Evolutionary conservation across 2,888 invertebrate species (phyloP).

Genomic region (Trissonchulus latispiculum): DNA sequence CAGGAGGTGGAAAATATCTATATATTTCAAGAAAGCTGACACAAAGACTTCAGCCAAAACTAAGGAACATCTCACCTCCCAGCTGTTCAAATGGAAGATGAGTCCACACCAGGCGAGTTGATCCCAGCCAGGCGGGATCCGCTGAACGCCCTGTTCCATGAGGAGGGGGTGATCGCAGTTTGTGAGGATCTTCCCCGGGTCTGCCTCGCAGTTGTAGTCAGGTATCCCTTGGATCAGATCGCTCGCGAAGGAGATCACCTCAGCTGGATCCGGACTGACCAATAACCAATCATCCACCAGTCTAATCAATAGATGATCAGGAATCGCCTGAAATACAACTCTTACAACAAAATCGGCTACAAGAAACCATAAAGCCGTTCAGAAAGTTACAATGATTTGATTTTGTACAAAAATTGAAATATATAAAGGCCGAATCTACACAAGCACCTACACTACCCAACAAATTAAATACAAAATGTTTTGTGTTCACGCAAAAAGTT

Average conservation of each 20-base stretch:
- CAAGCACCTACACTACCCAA: too few relatives aligned
- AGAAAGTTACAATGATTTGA: background rate
- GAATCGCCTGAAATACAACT: too few relatives aligned
- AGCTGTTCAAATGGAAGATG: background rate
- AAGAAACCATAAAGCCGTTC: too few relatives aligned
- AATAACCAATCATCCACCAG: constrained; percentile 5
- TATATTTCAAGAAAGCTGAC: background rate
- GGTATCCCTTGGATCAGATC: background rate
- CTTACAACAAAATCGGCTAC: too few relatives aligned
- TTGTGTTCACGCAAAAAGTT: too few relatives aligned
- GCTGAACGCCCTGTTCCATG: background rate
- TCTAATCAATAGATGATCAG: background rate
- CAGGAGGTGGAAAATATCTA: background rate
- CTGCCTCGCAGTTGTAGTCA: background rate
- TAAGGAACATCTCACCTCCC: too few relatives aligned
- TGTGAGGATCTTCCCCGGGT: background rate
- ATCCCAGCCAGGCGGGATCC: background rate
- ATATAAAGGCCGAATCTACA: too few relatives aligned
- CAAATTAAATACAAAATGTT: too few relatives aligned
- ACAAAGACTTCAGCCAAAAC: too few relatives aligned
- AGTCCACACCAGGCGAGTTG: background rate
- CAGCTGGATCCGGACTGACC: background rate
- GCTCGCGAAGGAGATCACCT: background rate
- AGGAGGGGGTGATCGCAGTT: background rate
- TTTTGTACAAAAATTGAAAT: too few relatives aligned